phyloP scores from a whole-genome alignment of 2,113 vertebrate species.

The Pholis gunnellus region DNA sequence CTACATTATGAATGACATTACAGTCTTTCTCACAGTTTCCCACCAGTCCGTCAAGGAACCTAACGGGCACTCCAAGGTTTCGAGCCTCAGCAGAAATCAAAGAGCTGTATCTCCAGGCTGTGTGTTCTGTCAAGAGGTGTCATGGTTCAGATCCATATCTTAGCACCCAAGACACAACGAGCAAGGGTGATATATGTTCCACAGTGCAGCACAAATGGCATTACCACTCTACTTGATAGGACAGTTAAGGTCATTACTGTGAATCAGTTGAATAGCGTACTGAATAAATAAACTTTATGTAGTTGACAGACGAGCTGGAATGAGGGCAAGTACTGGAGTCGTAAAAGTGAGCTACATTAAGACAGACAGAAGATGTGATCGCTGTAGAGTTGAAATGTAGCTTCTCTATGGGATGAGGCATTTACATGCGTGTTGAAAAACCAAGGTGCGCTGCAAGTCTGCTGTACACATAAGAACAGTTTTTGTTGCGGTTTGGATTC shows the following conservation, averaged over 20 bases:
- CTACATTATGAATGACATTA: constrained; percentile 18
- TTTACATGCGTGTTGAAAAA: constrained; percentile 8
- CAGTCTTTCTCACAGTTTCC: constrained; percentile 35
- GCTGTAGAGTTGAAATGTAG: neutral
- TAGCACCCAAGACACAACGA: constrained; percentile 54
- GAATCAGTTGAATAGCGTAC: constrained; percentile 5
- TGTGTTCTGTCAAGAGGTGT: constrained; percentile 69
- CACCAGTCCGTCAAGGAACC: constrained; percentile 8
- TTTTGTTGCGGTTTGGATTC: constrained; percentile 14
- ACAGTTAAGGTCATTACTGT: constrained; percentile 23
- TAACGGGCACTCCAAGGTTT: constrained; percentile 16
- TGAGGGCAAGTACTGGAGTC: neutral
- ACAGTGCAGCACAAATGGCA: constrained; percentile 22
- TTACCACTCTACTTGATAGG: constrained; percentile 23
- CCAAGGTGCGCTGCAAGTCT: neutral
- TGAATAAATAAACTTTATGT: constrained; percentile 8
- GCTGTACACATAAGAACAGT: neutral
- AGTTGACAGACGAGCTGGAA: neutral
- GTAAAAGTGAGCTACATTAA: neutral
- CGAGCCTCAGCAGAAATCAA: constrained; percentile 70
- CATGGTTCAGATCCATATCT: constrained; percentile 71
- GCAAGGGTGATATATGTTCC: constrained; percentile 27
- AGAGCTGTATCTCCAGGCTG: constrained; percentile 55
- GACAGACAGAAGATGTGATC: neutral
- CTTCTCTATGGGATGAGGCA: neutral